Conservation (phyloP, 2,113 vertebrate genomes). For the Girardinichthys multiradiatus region DNA sequence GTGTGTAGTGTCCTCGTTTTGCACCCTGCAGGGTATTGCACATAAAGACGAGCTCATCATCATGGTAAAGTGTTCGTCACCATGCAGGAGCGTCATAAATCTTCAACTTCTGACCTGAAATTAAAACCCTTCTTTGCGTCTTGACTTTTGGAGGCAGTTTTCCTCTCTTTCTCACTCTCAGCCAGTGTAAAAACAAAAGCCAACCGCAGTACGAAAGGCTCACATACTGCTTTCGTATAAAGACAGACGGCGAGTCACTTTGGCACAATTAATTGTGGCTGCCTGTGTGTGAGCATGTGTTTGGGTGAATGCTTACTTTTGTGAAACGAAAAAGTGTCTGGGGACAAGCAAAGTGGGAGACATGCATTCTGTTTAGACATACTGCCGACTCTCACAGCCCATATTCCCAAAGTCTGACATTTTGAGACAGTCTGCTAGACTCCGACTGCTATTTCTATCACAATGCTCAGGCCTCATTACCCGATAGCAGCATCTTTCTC, state of each 20-base stretch:
- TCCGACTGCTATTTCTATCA: constrained; percentile 34
- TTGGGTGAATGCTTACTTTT: constrained; percentile 40
- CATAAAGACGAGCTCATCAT: constrained; percentile 48
- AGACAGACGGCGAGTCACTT: constrained; percentile 38
- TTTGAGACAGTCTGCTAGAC: constrained; percentile 45
- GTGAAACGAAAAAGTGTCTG: constrained; percentile 66
- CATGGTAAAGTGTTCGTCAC: constrained; percentile 53
- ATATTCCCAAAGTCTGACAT: constrained; percentile 58
- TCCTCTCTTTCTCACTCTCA: constrained; percentile 13
- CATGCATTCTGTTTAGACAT: constrained; percentile 80
- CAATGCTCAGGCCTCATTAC: constrained; percentile 66
- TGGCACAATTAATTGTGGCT: constrained; percentile 30
- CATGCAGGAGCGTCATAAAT: constrained; percentile 18
- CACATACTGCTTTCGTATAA: constrained; percentile 19
- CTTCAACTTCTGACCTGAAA: constrained; percentile 24
- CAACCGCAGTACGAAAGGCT: constrained; percentile 6
- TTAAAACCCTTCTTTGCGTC: constrained; percentile 12
- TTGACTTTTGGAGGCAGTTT: constrained; percentile 40
- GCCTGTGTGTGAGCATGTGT: constrained; percentile 49
- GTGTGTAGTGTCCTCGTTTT: constrained; percentile 57
- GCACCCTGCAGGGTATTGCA: constrained; percentile 45
- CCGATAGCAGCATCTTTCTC: constrained; percentile 52
- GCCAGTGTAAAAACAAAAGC: constrained; percentile 39
- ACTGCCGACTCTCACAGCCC: constrained; percentile 71
- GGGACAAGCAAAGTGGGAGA: constrained; percentile 78